Conservation (phyloP, 37 sponge, comb jelly and placozoan species). For the Dysidea cf. avara region DNA sequence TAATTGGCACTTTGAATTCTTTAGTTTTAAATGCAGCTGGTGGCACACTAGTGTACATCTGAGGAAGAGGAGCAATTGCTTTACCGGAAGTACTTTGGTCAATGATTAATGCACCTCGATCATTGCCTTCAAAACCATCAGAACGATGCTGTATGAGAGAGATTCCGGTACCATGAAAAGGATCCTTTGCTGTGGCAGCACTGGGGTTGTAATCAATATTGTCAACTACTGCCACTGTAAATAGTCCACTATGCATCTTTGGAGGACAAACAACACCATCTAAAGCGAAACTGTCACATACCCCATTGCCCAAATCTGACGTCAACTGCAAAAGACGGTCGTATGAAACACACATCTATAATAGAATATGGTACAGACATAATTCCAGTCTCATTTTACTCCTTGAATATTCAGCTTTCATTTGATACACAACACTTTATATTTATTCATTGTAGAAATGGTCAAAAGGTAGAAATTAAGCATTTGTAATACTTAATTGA, state of each 20-base stretch:
- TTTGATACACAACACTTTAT: too few species aligned
- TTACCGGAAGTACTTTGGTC: too few species aligned
- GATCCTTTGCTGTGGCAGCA: constrained; percentile 13
- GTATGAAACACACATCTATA: constrained; percentile 39
- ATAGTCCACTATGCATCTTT: constrained; percentile 8
- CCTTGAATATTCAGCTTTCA: too few species aligned
- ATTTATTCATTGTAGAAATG: too few species aligned
- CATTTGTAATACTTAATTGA: too few species aligned
- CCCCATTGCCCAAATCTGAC: constrained; percentile 22
- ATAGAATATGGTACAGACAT: too few species aligned
- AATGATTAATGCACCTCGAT: not conserved
- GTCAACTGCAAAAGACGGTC: constrained; percentile 28
- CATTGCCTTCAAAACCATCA: constrained; percentile 7
- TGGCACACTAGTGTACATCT: too few species aligned
- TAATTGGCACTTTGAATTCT: too few species aligned
- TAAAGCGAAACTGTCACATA: constrained; percentile 8
- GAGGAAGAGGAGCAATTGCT: too few species aligned
- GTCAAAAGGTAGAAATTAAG: too few species aligned
- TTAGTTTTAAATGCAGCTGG: too few species aligned
- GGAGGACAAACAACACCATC: constrained; percentile 34
- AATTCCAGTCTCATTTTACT: too few species aligned
- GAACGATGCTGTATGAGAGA: constrained; percentile 33
- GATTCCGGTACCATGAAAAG: constrained; percentile 44
- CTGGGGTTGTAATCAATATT: constrained; percentile 39
- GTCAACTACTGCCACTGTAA: constrained; percentile 24